Evolutionary conservation across 2,113 vertebrate genomes (phyloP).

Genomic region (Scolopax mira): DNA sequence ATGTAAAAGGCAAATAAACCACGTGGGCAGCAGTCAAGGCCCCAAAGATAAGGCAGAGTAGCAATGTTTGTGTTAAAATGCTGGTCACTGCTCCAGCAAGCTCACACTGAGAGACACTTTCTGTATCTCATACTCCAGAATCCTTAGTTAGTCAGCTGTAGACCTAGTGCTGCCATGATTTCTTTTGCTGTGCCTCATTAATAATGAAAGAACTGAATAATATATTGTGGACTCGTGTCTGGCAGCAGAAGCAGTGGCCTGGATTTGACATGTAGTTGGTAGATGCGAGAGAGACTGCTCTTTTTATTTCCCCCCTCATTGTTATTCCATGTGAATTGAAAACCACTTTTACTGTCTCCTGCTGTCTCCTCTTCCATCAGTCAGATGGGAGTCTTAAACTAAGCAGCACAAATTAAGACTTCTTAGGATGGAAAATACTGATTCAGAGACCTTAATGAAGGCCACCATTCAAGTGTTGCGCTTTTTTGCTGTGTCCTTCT

Average conservation of each 20-base stretch:
- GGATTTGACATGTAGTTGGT: neutral
- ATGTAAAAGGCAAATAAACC: neutral
- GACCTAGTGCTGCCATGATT: neutral
- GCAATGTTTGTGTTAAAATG: neutral
- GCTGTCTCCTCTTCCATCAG: neutral
- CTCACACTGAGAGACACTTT: neutral
- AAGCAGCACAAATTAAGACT: neutral
- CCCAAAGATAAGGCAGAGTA: neutral
- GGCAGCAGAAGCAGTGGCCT: constrained; percentile 1
- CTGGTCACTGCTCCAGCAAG: neutral
- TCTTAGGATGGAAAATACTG: neutral
- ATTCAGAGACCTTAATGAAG: neutral
- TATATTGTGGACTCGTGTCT: neutral
- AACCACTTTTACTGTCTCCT: neutral
- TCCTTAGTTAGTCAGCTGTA: neutral
- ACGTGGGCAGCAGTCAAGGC: neutral
- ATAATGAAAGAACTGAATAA: constrained; percentile 41
- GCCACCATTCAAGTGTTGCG: neutral
- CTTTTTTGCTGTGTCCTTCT: neutral
- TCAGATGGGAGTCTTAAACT: neutral
- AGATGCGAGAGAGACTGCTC: neutral
- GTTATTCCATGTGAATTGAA: constrained; percentile 8
- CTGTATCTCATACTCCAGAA: neutral
- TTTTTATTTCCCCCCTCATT: neutral
- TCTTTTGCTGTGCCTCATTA: constrained; percentile 20